Evolutionary conservation across 2,888 invertebrate genomes (phyloP).

Genomic region (Thereva nobilitata): DNA sequence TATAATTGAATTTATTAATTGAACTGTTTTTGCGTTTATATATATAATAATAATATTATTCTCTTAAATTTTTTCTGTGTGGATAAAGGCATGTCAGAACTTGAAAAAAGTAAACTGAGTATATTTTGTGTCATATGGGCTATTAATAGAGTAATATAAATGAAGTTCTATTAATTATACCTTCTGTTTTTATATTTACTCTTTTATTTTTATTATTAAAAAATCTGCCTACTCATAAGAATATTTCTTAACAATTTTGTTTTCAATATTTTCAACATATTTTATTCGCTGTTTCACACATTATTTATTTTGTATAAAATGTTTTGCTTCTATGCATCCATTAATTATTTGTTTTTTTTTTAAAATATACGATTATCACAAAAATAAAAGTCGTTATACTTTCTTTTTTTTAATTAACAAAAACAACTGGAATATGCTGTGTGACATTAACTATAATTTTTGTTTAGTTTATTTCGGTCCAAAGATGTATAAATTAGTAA

Average conservation of each 20-base stretch:
- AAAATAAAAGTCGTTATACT: background rate
- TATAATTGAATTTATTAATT: slow-evolving; percentile 39
- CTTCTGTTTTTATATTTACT: too few species aligned
- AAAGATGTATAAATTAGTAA: background rate
- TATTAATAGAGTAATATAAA: too few species aligned
- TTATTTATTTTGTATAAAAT: too few species aligned
- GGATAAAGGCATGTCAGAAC: background rate
- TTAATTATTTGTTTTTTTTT: background rate
- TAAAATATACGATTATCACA: background rate
- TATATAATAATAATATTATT: background rate
- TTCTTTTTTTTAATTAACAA: slow-evolving; percentile 6
- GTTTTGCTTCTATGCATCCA: background rate
- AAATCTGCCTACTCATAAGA: too few species aligned
- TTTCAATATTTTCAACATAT: too few species aligned
- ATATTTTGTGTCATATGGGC: too few species aligned
- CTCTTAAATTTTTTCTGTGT: background rate
- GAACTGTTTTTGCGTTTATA: slow-evolving; percentile 17
- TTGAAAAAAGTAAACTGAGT: too few species aligned
- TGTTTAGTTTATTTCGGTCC: slow-evolving; percentile 7
- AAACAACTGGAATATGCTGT: background rate
- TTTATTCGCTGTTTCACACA: too few species aligned
- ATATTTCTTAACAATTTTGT: too few species aligned
- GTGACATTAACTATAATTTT: slow-evolving; percentile 17
- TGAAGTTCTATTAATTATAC: too few species aligned
- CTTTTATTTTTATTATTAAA: too few species aligned